Evolutionary conservation across 2,797 vertebrate genomes (phyloP).

Genomic region (Podarcis siculus): DNA sequence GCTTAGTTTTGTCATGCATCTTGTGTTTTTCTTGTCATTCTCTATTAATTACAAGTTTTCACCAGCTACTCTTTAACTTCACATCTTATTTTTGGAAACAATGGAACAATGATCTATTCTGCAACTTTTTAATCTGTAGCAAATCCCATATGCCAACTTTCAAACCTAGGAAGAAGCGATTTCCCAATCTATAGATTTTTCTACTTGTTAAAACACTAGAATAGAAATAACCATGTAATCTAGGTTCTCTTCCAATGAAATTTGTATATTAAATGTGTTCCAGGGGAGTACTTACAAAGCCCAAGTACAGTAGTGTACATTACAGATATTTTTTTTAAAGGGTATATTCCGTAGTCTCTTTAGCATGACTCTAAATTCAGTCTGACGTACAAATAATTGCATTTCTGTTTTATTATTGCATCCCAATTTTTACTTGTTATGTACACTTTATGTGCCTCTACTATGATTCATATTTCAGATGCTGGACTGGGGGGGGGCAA

Average conservation of each 20-base stretch:
- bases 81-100: not conserved
- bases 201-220: not conserved
- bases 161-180: not conserved
- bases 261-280: not conserved
- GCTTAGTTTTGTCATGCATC: not conserved
- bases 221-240: not conserved
- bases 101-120: not conserved
- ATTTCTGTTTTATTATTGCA: not conserved
- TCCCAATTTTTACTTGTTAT: slow-evolving; percentile 23
- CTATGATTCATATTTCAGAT: not conserved
- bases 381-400: slow-evolving; percentile 20
- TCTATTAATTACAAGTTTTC: not conserved
- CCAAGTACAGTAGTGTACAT: slow-evolving; percentile 8
- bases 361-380: not conserved
- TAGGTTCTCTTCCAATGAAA: not conserved
- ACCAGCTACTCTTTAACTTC: not conserved
- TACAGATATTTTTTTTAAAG: slow-evolving; percentile 21
- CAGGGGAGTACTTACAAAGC: not conserved
- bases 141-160: not conserved
- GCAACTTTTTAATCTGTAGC: not conserved
- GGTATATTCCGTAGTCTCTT: not conserved
- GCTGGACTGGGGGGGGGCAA: not conserved
- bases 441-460: not conserved
- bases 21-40: not conserved
- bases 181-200: not conserved